Evolutionary conservation across 2,797 vertebrate species (phyloP).

Genomic region (Octomys mimax): DNA sequence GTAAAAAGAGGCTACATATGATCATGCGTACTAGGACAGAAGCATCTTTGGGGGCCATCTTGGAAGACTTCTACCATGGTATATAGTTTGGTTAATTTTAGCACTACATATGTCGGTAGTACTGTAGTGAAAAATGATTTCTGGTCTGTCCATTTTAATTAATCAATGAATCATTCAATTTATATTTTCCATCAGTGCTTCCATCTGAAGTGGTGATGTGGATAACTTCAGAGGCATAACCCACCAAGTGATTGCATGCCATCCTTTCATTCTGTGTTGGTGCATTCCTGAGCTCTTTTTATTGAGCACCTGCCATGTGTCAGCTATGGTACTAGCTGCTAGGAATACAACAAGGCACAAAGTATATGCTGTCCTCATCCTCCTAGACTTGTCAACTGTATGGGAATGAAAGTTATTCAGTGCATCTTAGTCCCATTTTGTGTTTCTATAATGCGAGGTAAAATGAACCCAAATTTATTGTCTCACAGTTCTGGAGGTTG

Average conservation of each 20-base stretch:
- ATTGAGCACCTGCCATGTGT: background rate
- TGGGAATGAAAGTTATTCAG: background rate
- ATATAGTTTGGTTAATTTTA: slow-evolving; percentile 17
- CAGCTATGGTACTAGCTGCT: background rate
- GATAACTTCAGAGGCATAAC: slow-evolving; percentile 15
- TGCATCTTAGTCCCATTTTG: background rate
- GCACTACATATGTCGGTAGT: background rate
- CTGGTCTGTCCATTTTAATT: slow-evolving; percentile 15
- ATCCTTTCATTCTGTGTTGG: background rate
- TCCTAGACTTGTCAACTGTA: rapidly evolving
- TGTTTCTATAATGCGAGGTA: background rate
- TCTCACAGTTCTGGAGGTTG: background rate
- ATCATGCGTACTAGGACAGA: background rate
- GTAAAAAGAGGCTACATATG: rapidly evolving
- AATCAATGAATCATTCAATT: background rate
- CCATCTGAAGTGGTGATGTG: background rate
- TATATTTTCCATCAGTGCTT: slow-evolving; percentile 43
- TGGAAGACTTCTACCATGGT: background rate
- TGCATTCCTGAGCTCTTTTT: slow-evolving; percentile 3
- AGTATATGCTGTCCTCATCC: background rate
- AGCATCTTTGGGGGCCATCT: background rate
- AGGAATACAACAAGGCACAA: background rate
- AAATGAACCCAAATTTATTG: background rate
- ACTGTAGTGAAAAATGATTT: background rate
- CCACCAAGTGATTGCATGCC: background rate